Percentiles rank a stretch among this genome's conserved stretches.
These are phyloP conservation scores for Sphenopsis melanotis DNA, from an alignment of 2,797 vertebrate species.

Conservation along the genomic window DNA sequence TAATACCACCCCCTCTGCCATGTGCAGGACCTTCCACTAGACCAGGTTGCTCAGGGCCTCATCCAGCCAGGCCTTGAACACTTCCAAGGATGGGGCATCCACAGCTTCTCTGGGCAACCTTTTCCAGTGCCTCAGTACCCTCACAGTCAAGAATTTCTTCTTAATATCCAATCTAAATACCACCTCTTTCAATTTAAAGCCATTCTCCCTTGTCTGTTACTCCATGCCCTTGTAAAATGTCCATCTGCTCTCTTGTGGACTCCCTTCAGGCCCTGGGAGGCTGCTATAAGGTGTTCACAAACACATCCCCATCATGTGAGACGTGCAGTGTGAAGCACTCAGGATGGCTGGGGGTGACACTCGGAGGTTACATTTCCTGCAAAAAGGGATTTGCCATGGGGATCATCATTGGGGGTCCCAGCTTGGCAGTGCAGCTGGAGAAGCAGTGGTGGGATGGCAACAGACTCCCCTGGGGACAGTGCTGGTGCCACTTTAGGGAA, in stretches of 20 bases:
- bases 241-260: not conserved
- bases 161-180: not conserved
- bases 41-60: not conserved
- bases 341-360: too few relatives aligned
- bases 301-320: accelerated
- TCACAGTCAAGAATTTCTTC: not conserved
- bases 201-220: not conserved
- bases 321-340: accelerated
- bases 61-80: not conserved
- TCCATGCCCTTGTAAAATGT: not conserved
- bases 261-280: not conserved
- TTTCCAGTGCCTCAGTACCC: not conserved
- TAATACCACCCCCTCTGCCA: not conserved
- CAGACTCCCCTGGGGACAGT: accelerated
- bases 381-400: accelerated
- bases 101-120: not conserved
- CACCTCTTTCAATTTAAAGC: not conserved
- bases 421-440: not conserved
- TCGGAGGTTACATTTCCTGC: not conserved
- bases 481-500: not conserved
- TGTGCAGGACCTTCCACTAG: not conserved
- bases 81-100: not conserved
- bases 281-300: not conserved
- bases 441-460: accelerated
- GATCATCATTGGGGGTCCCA: not conserved